A percentile compares a stretch with the other conserved stretches of the same genome.
Evolutionary conservation across 2,888 invertebrate species (phyloP).

Genomic region (Dasypolia templi): DNA sequence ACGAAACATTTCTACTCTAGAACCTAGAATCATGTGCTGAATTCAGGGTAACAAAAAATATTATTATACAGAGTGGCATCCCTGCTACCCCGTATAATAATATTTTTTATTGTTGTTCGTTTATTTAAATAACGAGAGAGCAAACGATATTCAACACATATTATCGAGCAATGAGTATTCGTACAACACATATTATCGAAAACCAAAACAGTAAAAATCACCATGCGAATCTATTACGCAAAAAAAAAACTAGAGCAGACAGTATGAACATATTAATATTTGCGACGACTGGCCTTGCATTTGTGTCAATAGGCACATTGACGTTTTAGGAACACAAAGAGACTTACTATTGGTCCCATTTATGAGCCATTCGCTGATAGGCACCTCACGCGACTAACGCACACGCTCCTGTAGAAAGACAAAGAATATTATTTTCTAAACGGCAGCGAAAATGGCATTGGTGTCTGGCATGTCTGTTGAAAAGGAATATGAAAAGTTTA

Average conservation of each 20-base stretch:
- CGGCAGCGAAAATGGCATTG: constrained; percentile 67
- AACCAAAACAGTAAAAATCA: constrained; percentile 4
- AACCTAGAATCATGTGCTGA: too few species aligned
- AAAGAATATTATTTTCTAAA: constrained; percentile 10
- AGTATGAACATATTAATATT: constrained; percentile 30
- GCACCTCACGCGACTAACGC: constrained; percentile 47
- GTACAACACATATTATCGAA: neutral
- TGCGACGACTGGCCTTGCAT: constrained; percentile 57
- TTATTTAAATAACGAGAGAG: neutral
- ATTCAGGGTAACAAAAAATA: too few species aligned
- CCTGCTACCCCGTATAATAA: too few species aligned
- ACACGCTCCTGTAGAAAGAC: constrained; percentile 2
- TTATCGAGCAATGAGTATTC: neutral
- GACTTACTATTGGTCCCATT: constrained; percentile 58
- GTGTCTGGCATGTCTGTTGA: constrained; percentile 63
- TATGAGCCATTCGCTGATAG: constrained; percentile 57
- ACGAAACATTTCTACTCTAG: too few species aligned
- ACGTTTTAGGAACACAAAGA: constrained; percentile 61
- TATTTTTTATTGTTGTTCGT: constrained; percentile 1
- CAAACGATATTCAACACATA: neutral
- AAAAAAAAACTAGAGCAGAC: constrained; percentile 12
- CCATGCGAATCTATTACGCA: neutral
- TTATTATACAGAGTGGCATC: too few species aligned
- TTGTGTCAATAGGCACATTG: constrained; percentile 63
- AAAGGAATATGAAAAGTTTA: constrained; percentile 90